These are phyloP conservation scores for Zaprionus ghesquierei DNA, from an alignment of 1,140 invertebrate genomes.

Conservation along the genomic window DNA sequence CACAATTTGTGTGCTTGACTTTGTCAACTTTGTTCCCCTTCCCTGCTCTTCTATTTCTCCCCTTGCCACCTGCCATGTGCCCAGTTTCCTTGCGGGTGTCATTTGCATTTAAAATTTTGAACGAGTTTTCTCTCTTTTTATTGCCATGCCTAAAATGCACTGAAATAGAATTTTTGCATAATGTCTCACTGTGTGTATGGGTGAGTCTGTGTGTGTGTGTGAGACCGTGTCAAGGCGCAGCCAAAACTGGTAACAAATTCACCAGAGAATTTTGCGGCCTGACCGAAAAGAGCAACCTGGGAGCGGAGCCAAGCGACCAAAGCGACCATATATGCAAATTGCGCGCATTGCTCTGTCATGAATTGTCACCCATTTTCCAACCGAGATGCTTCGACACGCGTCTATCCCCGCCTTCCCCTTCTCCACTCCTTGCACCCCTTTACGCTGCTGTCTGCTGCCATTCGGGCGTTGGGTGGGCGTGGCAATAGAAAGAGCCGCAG, in stretches of 20 bases:
- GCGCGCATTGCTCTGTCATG: constrained; percentile 73
- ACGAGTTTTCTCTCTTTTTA: constrained; percentile 34
- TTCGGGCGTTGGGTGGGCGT: constrained; percentile 2
- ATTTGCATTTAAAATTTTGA: constrained; percentile 75
- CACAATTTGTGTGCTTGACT: constrained; percentile 47
- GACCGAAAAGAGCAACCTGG: constrained; percentile 33
- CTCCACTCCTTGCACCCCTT: no score
- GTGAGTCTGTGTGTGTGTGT: constrained; percentile 39
- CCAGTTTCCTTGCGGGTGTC: constrained; percentile 33
- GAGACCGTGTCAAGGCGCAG: constrained; percentile 33
- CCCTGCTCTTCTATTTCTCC: neutral
- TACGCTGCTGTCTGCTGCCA: neutral
- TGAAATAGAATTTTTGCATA: constrained; percentile 59
- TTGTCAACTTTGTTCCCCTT: constrained; percentile 16
- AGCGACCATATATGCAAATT: constrained; percentile 73
- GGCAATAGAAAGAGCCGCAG: constrained; percentile 23
- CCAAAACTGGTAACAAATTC: constrained; percentile 48
- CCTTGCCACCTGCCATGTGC: neutral
- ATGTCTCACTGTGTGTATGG: constrained; percentile 27
- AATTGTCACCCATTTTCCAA: constrained; percentile 80
- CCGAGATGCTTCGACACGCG: constrained; percentile 77
- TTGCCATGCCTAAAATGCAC: constrained; percentile 52
- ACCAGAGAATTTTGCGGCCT: constrained; percentile 50
- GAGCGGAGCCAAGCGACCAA: constrained; percentile 20
- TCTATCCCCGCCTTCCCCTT: neutral